Percentiles rank a stretch among this genome's conserved stretches.
phyloP scores from a whole-genome alignment of 2,113 vertebrate species.

The Trogon surrucura region DNA sequence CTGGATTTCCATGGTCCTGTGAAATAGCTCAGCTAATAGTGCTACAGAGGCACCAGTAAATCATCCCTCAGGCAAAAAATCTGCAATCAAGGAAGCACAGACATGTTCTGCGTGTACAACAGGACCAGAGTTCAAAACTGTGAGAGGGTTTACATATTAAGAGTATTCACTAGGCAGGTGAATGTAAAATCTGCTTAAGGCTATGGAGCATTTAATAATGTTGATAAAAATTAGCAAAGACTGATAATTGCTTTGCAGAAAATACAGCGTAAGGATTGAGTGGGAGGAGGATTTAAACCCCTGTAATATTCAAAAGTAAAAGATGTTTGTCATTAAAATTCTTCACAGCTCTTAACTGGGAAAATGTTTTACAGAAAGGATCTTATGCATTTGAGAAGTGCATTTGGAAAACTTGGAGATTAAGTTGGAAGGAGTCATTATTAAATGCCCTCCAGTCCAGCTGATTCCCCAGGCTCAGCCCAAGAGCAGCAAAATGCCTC shows the following conservation, averaged over 20 bases:
- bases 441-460: not conserved
- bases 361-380: not conserved
- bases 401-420: not conserved
- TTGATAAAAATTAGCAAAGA: constrained; percentile 12
- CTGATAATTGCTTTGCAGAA: not conserved
- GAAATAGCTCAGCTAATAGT: not conserved
- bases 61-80: not conserved
- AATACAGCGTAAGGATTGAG: not conserved
- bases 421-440: not conserved
- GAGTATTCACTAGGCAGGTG: not conserved
- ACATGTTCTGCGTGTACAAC: fast-evolving
- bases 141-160: not conserved
- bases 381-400: not conserved
- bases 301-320: not conserved
- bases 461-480: not conserved
- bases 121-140: not conserved
- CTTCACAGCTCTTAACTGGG: not conserved
- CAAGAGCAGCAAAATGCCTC: not conserved
- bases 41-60: not conserved
- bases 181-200: not conserved
- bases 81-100: not conserved
- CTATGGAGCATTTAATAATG: not conserved
- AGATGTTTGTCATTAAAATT: not conserved
- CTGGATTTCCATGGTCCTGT: not conserved
- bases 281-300: not conserved